Evolutionary conservation across 53 echinoderm and acorn worm species (phyloP).

Genomic region (Temnopleurus reevesii): DNA sequence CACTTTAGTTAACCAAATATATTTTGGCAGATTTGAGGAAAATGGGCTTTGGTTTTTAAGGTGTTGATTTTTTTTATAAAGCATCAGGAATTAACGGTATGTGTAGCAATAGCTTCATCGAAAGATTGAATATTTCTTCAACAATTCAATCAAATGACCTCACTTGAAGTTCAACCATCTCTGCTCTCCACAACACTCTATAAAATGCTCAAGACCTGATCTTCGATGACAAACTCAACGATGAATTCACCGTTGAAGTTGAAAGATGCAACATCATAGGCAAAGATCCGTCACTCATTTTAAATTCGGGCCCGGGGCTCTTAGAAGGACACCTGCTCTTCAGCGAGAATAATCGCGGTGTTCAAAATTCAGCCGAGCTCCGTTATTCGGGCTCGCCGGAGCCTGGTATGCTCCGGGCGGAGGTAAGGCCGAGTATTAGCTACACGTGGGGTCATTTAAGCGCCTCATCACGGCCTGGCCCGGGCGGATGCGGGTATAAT

Average conservation of each 20-base stretch:
- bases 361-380: constrained; percentile 45
- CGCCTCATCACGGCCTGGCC: not conserved
- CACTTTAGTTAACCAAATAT: too few species aligned
- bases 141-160: not conserved
- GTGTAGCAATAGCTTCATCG: too few species aligned
- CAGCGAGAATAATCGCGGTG: constrained; percentile 44
- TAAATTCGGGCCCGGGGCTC: constrained; percentile 38
- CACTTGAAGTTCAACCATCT: not conserved
- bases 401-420: constrained; percentile 12
- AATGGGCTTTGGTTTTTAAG: too few species aligned
- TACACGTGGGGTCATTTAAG: constrained; percentile 28
- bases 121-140: too few species aligned
- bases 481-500: not conserved
- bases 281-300: constrained; percentile 28
- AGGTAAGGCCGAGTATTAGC: constrained; percentile 16
- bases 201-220: not conserved
- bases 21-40: too few species aligned
- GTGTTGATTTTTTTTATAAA: too few species aligned
- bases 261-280: not conserved
- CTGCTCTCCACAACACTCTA: not conserved
- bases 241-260: not conserved
- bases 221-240: not conserved
- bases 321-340: constrained; percentile 25
- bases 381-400: constrained; percentile 15
- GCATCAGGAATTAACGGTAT: too few species aligned